phyloP scores from a whole-genome alignment of 2,797 vertebrate genomes.

The Cuniculus paca region DNA sequence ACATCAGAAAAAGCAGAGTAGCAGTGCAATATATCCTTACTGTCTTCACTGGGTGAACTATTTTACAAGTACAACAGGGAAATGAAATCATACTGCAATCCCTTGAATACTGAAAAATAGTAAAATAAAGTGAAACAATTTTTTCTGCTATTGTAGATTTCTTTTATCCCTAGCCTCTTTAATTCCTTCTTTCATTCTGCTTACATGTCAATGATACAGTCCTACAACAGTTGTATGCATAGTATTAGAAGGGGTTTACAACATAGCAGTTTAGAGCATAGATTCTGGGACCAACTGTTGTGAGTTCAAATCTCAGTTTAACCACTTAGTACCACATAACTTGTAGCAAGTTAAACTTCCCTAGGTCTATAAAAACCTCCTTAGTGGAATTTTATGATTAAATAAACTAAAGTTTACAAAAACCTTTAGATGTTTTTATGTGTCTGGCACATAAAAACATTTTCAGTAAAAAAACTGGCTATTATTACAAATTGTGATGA shows the following conservation, averaged over 20 bases:
- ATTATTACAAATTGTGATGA: conserved; percentile 29
- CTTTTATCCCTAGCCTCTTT: not conserved
- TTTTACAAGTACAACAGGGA: conserved; percentile 67
- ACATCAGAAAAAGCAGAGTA: conserved; percentile 71
- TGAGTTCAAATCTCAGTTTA: conserved; percentile 17
- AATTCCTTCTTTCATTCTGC: not conserved
- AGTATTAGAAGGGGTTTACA: not conserved
- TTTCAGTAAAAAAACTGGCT: conserved; percentile 56
- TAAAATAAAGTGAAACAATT: conserved; percentile 64
- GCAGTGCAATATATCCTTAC: conserved; percentile 54
- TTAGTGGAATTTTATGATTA: not conserved
- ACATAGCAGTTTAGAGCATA: not conserved
- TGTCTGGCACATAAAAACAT: conserved; percentile 7
- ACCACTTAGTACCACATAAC: not conserved
- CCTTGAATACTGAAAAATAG: conserved; percentile 75
- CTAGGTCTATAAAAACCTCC: not conserved
- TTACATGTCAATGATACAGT: not conserved
- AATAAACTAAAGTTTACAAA: not conserved
- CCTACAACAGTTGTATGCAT: not conserved
- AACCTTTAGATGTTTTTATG: conserved; percentile 30
- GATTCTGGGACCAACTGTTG: not conserved
- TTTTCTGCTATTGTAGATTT: conserved; percentile 56
- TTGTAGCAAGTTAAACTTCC: not conserved
- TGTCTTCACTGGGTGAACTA: conserved; percentile 67
- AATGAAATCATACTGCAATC: conserved; percentile 74